Percentiles rank a stretch among this genome's conserved stretches.
These are phyloP conservation scores for Sebastolobus alascanus DNA, from an alignment of 2,797 vertebrate genomes.

Conservation along the genomic window DNA sequence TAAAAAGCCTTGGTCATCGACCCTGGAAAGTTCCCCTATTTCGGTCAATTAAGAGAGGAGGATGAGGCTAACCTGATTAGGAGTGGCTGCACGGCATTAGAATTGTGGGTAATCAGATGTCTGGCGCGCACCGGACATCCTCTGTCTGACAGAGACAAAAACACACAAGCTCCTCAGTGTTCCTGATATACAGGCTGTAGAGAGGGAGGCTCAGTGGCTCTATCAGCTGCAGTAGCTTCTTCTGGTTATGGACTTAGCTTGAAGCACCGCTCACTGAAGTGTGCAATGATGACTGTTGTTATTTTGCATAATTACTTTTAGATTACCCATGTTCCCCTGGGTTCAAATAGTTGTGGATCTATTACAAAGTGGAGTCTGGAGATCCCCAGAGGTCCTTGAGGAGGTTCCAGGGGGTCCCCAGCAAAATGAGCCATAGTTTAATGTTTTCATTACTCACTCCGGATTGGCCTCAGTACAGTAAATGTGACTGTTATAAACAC, in stretches of 20 bases:
- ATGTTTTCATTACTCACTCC: constrained; percentile 35
- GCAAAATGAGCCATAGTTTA: constrained; percentile 13
- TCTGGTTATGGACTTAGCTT: constrained; percentile 29
- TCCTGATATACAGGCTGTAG: constrained; percentile 62
- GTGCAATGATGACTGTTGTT: constrained; percentile 53
- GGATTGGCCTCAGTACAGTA: not conserved
- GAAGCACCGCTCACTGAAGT: constrained; percentile 32
- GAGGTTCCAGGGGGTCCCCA: constrained; percentile 14
- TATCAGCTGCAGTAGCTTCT: constrained; percentile 41
- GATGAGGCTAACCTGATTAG: constrained; percentile 74
- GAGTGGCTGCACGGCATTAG: constrained; percentile 49
- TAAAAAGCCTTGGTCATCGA: not conserved
- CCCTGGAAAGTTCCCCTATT: constrained; percentile 54
- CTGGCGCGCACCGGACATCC: constrained; percentile 63
- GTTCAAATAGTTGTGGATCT: constrained; percentile 30
- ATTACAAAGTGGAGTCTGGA: constrained; percentile 24
- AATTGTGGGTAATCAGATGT: constrained; percentile 73
- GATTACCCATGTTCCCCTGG: constrained; percentile 37
- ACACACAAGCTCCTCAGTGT: constrained; percentile 65
- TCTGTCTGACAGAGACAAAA: constrained; percentile 65
- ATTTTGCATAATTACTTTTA: constrained; percentile 51
- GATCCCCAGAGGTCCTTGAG: constrained; percentile 16
- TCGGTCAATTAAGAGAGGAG: constrained; percentile 47
- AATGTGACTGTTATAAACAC: not conserved
- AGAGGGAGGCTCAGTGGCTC: constrained; percentile 44